Percentiles rank a stretch among this genome's conserved stretches.
Evolutionary conservation across 2,113 vertebrate genomes (phyloP).

Genomic region (Channa maculata): DNA sequence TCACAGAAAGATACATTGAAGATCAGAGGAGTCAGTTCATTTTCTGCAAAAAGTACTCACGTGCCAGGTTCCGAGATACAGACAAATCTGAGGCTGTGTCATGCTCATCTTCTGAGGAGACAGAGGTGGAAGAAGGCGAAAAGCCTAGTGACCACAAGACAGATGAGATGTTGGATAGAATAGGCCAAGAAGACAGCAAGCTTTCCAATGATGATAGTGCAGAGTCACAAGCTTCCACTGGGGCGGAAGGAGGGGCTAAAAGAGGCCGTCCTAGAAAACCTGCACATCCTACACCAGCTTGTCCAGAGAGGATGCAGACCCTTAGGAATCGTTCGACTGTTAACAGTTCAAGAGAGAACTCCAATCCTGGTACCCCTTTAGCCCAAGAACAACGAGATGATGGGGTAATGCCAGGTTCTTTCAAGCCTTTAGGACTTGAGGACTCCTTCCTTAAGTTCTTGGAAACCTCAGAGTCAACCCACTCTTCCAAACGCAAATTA

Average conservation of each 20-base stretch:
- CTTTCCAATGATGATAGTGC: slow-evolving; percentile 67
- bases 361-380: slow-evolving; percentile 82
- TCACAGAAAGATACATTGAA: slow-evolving; percentile 92
- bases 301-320: slow-evolving; percentile 77
- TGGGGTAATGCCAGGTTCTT: slow-evolving; percentile 87
- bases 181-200: slow-evolving; percentile 68
- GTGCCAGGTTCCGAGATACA: slow-evolving; percentile 81
- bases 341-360: slow-evolving; percentile 83
- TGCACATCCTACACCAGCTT: slow-evolving; percentile 80
- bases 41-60: slow-evolving; percentile 89
- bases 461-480: slow-evolving; percentile 88
- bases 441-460: slow-evolving; percentile 94
- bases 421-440: slow-evolving; percentile 94
- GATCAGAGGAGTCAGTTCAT: slow-evolving; percentile 94
- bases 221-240: slow-evolving; percentile 70
- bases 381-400: slow-evolving; percentile 86
- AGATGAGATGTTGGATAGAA: slow-evolving; percentile 53
- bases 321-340: slow-evolving; percentile 73
- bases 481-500: slow-evolving; percentile 89
- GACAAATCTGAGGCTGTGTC: slow-evolving; percentile 73
- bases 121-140: slow-evolving; percentile 76
- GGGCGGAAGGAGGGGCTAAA: slow-evolving; percentile 78
- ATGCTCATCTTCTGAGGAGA: slow-evolving; percentile 69
- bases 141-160: slow-evolving; percentile 50
- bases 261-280: slow-evolving; percentile 86